Base-by-base conservation (phyloP, 2,113 vertebrate species). In the Danionella cerebrum region DNA sequence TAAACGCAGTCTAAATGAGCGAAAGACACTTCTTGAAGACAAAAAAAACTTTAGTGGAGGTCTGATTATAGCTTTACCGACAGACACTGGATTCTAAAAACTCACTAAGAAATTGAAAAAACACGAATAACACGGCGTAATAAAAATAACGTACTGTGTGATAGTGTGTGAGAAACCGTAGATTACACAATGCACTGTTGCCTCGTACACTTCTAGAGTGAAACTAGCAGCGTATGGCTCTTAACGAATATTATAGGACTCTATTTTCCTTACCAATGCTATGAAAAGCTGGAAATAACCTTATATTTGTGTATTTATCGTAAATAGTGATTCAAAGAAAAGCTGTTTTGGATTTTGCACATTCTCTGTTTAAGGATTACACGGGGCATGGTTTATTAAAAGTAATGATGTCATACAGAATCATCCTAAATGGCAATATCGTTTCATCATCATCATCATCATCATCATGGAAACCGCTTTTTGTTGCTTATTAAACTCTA, bases 271-370 rank as follows among this genome's bases (percentile, higher is more conserved):
- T 73, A 62, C 64, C 36, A 69, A 27, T 47, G 70, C 72, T 11
- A 66, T 60, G 53, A 53, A 60, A 69, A 63, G 65, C 36, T 44
- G 48, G 41, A 59, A 44, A 72, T 67, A 78, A 10, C 1, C 80
- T 74, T 85, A 81, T 84, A 84, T 83, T 83, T 81, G 66, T 79
- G 76, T 78, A 74, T 81, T 76, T 67, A 81, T 44, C 14, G 80
- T 78, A 71, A 80, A 74, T 67, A 71, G 68, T 67, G 55, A 68
- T 75, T 75, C 39, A 27, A 44, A 50, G 59, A 45, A 65, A 47
- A 31, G 18, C 14, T 21, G 51, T 42, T 52, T 42, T 45, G 10
- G 58, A 13, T 60, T 60, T 60, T 6, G 11, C 48, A 24, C 29
- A 22, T 50, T 68, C 36, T 55, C 33, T 36, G 22, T 55, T 42